Conservation (phyloP, 2,113 vertebrate species). For the Castor canadensis region DNA sequence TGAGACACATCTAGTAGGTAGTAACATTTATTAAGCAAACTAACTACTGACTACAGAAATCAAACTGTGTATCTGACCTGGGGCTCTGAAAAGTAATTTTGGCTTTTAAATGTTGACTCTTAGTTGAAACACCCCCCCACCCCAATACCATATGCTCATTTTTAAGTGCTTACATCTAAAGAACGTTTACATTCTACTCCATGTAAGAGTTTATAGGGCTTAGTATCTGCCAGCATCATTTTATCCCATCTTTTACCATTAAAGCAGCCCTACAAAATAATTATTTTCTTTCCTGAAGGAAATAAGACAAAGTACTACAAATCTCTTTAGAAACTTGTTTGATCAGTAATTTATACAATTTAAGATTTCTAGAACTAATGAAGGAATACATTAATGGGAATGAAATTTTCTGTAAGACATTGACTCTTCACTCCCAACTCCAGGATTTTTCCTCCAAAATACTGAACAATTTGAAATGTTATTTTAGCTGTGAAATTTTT, state of each 20-base stretch:
- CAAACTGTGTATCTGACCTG: neutral
- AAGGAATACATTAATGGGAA: neutral
- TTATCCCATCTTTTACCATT: neutral
- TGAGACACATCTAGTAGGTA: neutral
- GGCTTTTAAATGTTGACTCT: conserved; percentile 24
- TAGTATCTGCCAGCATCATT: neutral
- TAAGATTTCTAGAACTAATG: conserved; percentile 1
- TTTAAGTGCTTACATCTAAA: conserved; percentile 10
- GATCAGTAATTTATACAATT: neutral
- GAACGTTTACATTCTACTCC: neutral
- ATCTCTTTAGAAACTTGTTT: conserved; percentile 5
- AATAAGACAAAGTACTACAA: neutral
- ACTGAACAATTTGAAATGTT: neutral
- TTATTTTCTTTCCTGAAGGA: neutral
- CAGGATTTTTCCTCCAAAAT: neutral
- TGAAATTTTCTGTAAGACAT: neutral
- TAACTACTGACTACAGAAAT: neutral
- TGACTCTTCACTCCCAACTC: neutral
- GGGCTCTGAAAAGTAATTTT: neutral
- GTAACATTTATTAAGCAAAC: neutral
- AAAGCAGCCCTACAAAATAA: neutral
- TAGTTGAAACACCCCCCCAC: too few relatives aligned
- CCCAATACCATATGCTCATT: neutral
- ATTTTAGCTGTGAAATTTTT: neutral
- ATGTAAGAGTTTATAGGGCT: neutral